Conservation (phyloP, 2,888 invertebrate species). For the Troides aeacus region DNA sequence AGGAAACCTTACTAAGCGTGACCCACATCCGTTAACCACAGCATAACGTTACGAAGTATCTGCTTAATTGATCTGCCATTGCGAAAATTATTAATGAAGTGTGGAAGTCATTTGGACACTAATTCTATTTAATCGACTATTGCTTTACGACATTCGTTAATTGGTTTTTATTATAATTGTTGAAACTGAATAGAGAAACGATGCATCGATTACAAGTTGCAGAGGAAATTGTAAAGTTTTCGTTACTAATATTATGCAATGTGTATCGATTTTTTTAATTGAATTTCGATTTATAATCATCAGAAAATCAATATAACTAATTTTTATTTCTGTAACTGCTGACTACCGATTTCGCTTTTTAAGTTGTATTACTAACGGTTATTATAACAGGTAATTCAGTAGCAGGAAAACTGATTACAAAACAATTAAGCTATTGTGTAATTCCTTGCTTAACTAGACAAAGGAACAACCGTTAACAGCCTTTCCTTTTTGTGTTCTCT, state of each 20-base stretch:
- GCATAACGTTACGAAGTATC: background rate
- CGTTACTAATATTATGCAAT: slow-evolving; percentile 9
- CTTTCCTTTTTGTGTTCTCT: slow-evolving; percentile 48
- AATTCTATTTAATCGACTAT: slow-evolving; percentile 15
- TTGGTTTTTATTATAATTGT: slow-evolving; percentile 22
- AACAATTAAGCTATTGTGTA: slow-evolving; percentile 54
- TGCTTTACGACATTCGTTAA: slow-evolving; percentile 15
- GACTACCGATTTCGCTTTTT: slow-evolving; percentile 22
- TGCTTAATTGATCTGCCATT: slow-evolving; percentile 3
- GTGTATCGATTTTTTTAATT: slow-evolving; percentile 17
- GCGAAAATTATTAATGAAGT: slow-evolving; percentile 14
- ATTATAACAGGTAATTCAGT: background rate
- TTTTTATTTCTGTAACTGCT: slow-evolving; percentile 8
- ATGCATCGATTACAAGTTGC: slow-evolving; percentile 13
- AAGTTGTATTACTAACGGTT: slow-evolving; percentile 4
- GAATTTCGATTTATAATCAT: slow-evolving; percentile 23
- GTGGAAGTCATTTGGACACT: slow-evolving; percentile 17
- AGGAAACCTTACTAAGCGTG: slow-evolving; percentile 16
- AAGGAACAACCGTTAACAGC: slow-evolving; percentile 57
- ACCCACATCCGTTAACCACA: slow-evolving; percentile 15
- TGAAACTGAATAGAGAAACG: slow-evolving; percentile 20
- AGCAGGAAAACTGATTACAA: slow-evolving; percentile 37
- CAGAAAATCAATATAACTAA: slow-evolving; percentile 13
- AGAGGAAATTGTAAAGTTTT: slow-evolving; percentile 17
- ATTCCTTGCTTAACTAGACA: slow-evolving; percentile 51